Percentiles rank a stretch among this genome's conserved stretches.
These are phyloP conservation scores for Danionella dracula DNA, from an alignment of 2,797 vertebrate species.

Conservation along the genomic window DNA sequence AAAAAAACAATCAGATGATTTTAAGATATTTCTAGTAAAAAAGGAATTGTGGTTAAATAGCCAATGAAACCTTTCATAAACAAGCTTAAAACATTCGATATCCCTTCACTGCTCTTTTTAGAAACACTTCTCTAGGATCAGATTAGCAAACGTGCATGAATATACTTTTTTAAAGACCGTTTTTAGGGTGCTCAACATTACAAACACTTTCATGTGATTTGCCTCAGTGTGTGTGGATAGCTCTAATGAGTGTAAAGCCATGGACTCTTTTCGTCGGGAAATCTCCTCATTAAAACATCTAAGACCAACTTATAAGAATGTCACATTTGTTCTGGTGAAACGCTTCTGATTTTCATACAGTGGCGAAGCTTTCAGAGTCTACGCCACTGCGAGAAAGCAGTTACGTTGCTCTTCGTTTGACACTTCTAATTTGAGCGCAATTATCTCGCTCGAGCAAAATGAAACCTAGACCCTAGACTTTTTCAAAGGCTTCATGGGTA, in stretches of 20 bases:
- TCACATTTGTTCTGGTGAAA: slow-evolving; percentile 16
- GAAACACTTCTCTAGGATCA: too few species aligned
- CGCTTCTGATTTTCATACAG: slow-evolving; percentile 7
- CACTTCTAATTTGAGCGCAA: slow-evolving; percentile 19
- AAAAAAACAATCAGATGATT: too few species aligned
- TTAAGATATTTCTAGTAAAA: too few species aligned
- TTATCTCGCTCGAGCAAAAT: slow-evolving; percentile 2
- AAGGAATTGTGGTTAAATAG: too few species aligned
- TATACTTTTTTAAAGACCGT: too few species aligned
- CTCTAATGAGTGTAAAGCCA: slow-evolving; percentile 11
- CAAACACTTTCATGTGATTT: background rate
- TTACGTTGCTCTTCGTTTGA: slow-evolving; percentile 5
- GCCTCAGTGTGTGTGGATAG: background rate
- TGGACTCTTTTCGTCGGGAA: background rate
- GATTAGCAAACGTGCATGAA: too few species aligned
- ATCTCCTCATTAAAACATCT: slow-evolving; percentile 18
- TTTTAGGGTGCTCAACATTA: too few species aligned
- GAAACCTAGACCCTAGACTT: background rate
- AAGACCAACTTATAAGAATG: slow-evolving; percentile 10
- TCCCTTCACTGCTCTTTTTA: too few species aligned
- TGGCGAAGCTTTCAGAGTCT: slow-evolving; percentile 3
- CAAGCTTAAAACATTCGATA: too few species aligned
- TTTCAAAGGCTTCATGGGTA: background rate
- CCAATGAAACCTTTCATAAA: too few species aligned
- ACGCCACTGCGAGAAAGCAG: background rate